Percentiles rank a stretch among this genome's conserved stretches.
phyloP scores from a whole-genome alignment of 2,113 vertebrate species.

The Rostratula benghalensis region DNA sequence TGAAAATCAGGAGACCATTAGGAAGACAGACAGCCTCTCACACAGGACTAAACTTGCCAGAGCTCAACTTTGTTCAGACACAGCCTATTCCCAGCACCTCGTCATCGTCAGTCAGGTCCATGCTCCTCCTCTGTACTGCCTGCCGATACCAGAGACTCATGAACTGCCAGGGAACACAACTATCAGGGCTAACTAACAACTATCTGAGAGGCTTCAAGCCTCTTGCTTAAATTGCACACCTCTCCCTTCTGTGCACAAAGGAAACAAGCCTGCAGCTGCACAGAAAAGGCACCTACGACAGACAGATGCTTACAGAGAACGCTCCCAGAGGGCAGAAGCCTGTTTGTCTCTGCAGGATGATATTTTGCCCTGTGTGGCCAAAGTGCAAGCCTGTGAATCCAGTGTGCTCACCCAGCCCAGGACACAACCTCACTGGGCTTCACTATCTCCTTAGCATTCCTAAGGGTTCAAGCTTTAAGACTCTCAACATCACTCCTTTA shows the following conservation, averaged over 20 bases:
- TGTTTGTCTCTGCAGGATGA: not conserved
- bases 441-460: not conserved
- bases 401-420: not conserved
- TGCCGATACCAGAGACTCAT: not conserved
- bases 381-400: not conserved
- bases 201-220: not conserved
- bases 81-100: not conserved
- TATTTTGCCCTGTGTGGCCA: not conserved
- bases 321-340: not conserved
- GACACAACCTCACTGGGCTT: not conserved
- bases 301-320: not conserved
- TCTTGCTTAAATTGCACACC: not conserved
- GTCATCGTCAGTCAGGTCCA: rapidly evolving
- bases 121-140: not conserved
- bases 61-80: not conserved
- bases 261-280: not conserved
- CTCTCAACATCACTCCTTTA: not conserved
- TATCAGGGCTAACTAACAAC: too few relatives aligned
- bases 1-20: not conserved
- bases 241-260: not conserved
- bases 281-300: not conserved
- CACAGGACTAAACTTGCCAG: not conserved
- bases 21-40: not conserved
- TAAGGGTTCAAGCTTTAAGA: not conserved
- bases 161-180: not conserved